A percentile compares a stretch with the other conserved stretches of the same genome.
These are phyloP conservation scores for Corythoichthys intestinalis DNA, from an alignment of 2,113 vertebrate species.

Conservation along the genomic window DNA sequence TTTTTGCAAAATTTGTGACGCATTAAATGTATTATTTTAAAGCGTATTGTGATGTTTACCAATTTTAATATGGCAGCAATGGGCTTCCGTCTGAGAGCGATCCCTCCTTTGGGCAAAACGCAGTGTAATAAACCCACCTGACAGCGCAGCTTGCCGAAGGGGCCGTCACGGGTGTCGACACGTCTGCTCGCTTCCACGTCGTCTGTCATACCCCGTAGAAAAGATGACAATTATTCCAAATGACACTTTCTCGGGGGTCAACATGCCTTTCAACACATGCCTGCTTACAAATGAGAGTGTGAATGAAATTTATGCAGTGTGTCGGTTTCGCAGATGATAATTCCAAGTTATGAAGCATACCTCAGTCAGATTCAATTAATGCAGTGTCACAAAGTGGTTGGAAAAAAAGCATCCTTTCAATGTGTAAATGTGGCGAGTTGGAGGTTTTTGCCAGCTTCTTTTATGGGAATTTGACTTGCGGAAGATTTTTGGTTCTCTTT, in stretches of 20 bases:
- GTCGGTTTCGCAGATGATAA: neutral
- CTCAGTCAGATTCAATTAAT: neutral
- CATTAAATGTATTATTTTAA: too few relatives aligned
- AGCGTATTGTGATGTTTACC: too few relatives aligned
- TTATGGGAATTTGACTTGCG: neutral
- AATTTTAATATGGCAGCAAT: too few relatives aligned
- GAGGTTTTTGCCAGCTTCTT: neutral
- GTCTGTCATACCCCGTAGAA: neutral
- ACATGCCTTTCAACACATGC: neutral
- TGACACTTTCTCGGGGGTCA: conserved; percentile 1
- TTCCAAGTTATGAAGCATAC: neutral
- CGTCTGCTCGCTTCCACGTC: conserved; percentile 4
- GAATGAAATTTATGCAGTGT: neutral
- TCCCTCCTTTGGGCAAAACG: conserved; percentile 18
- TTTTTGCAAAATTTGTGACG: too few relatives aligned
- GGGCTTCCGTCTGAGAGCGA: neutral
- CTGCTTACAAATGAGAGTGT: neutral
- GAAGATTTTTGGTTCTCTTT: neutral
- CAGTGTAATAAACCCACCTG: conserved; percentile 35
- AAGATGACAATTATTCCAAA: neutral
- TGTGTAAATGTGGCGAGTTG: neutral
- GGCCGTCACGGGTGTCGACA: conserved; percentile 41
- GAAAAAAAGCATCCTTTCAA: neutral
- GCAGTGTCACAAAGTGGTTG: neutral
- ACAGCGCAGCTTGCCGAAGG: conserved; percentile 24